A percentile compares a stretch with the other conserved stretches of the same genome.
Evolutionary conservation across 2,888 invertebrate species (phyloP).

Genomic region (Nudaria mundana): DNA sequence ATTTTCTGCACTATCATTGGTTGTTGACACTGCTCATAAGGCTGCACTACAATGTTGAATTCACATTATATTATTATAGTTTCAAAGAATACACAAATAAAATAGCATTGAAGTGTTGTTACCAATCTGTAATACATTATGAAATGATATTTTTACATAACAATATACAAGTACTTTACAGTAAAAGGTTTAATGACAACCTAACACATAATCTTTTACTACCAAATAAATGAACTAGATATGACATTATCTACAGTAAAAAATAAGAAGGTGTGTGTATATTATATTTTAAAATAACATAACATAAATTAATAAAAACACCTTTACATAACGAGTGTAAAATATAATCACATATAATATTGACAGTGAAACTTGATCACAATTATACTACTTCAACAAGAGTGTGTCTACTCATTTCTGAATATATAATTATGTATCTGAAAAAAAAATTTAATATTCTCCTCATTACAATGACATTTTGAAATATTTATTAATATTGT

Average conservation of each 20-base stretch:
- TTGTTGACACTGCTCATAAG: too few species aligned
- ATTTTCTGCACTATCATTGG: too few species aligned
- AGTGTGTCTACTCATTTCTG: conserved; percentile 30
- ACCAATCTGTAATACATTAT: conserved; percentile 61
- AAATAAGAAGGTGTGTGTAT: conserved; percentile 43
- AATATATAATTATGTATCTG: conserved; percentile 42
- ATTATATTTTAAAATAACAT: too few species aligned
- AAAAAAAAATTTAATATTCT: conserved; percentile 28
- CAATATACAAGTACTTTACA: conserved; percentile 59
- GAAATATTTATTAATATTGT: conserved; percentile 2
- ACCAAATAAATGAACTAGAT: conserved; percentile 54
- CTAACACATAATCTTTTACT: conserved; percentile 49
- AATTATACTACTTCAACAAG: too few species aligned
- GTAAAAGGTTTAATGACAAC: conserved; percentile 53
- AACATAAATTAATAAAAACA: conserved; percentile 51
- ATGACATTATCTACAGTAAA: conserved; percentile 51
- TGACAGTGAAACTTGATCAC: too few species aligned
- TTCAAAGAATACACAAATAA: conserved; percentile 24
- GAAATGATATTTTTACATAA: conserved; percentile 59
- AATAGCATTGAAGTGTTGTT: conserved; percentile 39
- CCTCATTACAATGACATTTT: conserved; percentile 14
- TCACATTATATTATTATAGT: not conserved
- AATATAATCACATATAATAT: conserved; percentile 45
- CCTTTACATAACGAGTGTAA: conserved; percentile 50
- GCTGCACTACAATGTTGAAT: too few species aligned